A percentile compares a stretch with the other conserved stretches of the same genome.
These are phyloP conservation scores for Coreoperca whiteheadi DNA, from an alignment of 2,113 vertebrate genomes.

Conservation along the genomic window DNA sequence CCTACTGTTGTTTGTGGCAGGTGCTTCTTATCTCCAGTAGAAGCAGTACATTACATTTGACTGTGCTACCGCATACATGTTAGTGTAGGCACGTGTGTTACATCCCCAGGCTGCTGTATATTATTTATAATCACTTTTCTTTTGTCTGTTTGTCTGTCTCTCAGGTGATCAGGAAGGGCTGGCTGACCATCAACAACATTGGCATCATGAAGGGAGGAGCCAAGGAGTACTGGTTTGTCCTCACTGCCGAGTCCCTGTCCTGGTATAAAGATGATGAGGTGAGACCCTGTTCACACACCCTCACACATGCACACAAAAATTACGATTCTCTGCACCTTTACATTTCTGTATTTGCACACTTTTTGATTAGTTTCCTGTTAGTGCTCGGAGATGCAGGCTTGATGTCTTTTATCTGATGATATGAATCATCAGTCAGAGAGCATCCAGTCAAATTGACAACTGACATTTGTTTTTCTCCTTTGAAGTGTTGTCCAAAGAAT, in stretches of 20 bases:
- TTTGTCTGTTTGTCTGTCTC: constrained; percentile 21
- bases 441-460: not conserved
- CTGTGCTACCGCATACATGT: constrained; percentile 20
- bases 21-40: constrained; percentile 35
- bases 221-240: constrained; percentile 99
- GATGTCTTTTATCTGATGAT: not conserved
- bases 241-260: constrained; percentile 96
- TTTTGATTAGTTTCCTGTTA: not conserved
- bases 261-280: constrained; percentile 99
- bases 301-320: not conserved
- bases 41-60: constrained; percentile 35
- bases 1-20: constrained; percentile 39
- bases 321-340: not conserved
- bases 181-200: constrained; percentile 99
- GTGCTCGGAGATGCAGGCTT: not conserved
- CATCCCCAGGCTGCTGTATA: not conserved
- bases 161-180: constrained; percentile 99
- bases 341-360: not conserved
- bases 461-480: not conserved
- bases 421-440: not conserved
- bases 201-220: constrained; percentile 99
- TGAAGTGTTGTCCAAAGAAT: not conserved
- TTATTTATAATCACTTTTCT: not conserved
- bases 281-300: constrained; percentile 57
- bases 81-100: constrained; percentile 7